A percentile compares a stretch with the other conserved stretches of the same genome.
Conservation (phyloP, 2,113 vertebrate genomes). For the Vidua macroura region DNA sequence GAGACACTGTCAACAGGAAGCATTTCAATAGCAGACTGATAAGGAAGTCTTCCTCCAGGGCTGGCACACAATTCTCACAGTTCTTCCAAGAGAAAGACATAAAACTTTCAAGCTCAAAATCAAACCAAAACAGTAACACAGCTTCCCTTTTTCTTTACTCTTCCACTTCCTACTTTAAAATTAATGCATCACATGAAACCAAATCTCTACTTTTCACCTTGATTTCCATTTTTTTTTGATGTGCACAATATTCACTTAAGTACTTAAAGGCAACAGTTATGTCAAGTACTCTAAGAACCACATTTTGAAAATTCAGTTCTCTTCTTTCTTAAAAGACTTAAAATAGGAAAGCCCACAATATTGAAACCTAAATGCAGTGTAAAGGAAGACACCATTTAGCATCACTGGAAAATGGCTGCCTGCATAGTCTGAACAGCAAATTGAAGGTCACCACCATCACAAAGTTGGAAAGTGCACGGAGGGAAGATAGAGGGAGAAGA, state of each 20-base stretch:
- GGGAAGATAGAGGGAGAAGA: not conserved
- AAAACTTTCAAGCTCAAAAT: not conserved
- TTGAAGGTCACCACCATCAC: not conserved
- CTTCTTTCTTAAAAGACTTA: not conserved
- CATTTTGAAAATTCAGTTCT: not conserved
- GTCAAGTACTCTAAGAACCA: not conserved
- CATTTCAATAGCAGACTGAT: not conserved
- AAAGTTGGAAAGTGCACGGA: not conserved
- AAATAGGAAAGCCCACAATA: not conserved
- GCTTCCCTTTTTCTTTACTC: not conserved
- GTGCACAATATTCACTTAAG: not conserved
- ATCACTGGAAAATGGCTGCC: not conserved
- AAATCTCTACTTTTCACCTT: not conserved
- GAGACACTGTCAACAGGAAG: not conserved
- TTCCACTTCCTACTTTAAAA: not conserved
- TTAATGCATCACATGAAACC: rapidly evolving
- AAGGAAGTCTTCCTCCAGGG: slow-evolving; percentile 6
- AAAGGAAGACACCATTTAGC: not conserved
- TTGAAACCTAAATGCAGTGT: not conserved
- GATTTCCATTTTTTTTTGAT: not conserved
- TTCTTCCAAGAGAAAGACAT: not conserved
- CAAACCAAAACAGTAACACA: not conserved
- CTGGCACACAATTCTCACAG: not conserved
- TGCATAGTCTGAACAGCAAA: not conserved
- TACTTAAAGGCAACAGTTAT: not conserved